Evolutionary conservation across 2,797 vertebrate species (phyloP), one percentile per base, ranked within the genome.

Genomic region (Typhlichthys eigenmanni): DNA sequence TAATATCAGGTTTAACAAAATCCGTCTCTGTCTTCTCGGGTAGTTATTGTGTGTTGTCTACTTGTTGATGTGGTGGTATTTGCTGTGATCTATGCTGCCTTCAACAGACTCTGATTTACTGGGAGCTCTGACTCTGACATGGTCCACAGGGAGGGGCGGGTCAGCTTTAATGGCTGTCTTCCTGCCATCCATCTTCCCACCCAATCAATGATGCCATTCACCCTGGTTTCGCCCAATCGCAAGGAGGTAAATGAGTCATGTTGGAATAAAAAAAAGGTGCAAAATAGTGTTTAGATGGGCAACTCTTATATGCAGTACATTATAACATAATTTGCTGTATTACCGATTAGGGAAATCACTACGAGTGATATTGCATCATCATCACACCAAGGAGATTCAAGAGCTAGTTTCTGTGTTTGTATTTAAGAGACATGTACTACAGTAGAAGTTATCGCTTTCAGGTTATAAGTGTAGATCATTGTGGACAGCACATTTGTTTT

Each of bases 41-140:
- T 78, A 82, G 84, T 86, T 87, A 78, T 76, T 79, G 78, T 7
- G 2, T 2, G 61, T 70, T 58, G 74, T 81, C 80, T 72, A 66
- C 74, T 82, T 82, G 81, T 84, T 76, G 81, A 82, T 71, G 78
- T 60, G 52, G 68, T 0, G 68, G 80, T 74, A 71, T 87, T 85
- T 82, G 71, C 49, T 1, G 78, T 84, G 82, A 87, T 89, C 71
- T 82, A 85, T 82, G 79, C 73, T 81, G 81, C 84, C 83, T 87
- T 87, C 79, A 84, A 60, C 13, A 9, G 16, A 76, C 66, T 75
- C 77, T 64, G 78, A 85, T 87, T 87, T 85, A 88, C 72, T 79
- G 24, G 3, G 72, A 55, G 79, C 78, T 72, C 71, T 55, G 72
- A 71, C 77, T 73, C 77, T 64, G 77, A 83, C 85, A 81, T 55